Evolutionary conservation across 2,888 invertebrate genomes (phyloP), one percentile per base, ranked within the genome.

Genomic region (Phlogophora meticulosa): DNA sequence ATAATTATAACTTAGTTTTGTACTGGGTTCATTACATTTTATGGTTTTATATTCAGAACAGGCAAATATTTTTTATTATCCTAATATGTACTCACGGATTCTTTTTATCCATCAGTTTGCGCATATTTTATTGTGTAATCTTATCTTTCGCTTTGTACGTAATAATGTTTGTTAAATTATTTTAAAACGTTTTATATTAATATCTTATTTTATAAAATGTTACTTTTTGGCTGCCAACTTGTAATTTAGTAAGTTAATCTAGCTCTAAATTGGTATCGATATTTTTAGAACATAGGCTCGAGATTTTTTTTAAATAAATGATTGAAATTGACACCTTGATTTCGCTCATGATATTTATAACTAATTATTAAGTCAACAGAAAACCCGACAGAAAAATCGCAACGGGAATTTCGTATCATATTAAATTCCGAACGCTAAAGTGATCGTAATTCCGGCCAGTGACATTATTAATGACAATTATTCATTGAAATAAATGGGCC

Each of bases 401-500:
- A 24, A 9, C 22, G 13, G 5, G 9, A 72, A 22, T 62, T 42
- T 22, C 10, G 15, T 5, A 24, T 9, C 5, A 24, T 48, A 71
- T 72, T 17, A 62, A 63, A 67, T 67, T 63, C n/a, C 20, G 15
- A 17, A 20, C 11, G 42, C 4, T 5, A 43, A 55, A 67, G 46
- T 43, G 40, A 48, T 42, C 38, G 2, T n/a, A 51, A 56, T 36
- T 43, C 58, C 42, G n/a, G 32, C 46, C 38, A 32, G 36, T 57
- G 52, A 57, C 53, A 45, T 22, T 55, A 60, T 32, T 61, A 61
- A 77, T 56, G 22, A 71, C 13, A 69, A 42, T 45, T 55, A 46
- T 36, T 61, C 22, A 72, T 46, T 71, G 42, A 52, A 45, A 72
- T 56, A 61, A 72, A 72, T 57, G 51, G 15, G 11, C 20, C 17